Evolutionary conservation across 1,140 invertebrate genomes (phyloP), one percentile per base, ranked within the genome.

Genomic region (Rhopalosiphum padi): DNA sequence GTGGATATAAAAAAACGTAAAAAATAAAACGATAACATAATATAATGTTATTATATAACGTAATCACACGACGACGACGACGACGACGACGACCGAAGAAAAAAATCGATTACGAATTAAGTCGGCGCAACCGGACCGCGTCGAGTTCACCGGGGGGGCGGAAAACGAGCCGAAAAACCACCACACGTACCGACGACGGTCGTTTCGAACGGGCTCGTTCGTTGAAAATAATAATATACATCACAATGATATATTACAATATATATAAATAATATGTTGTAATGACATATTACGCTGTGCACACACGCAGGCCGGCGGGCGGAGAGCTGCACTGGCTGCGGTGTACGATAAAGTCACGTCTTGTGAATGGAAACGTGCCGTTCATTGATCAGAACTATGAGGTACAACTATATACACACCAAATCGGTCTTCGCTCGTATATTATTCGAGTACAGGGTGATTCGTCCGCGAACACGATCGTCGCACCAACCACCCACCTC

Each of bases 321-420:
- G 22, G 23, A 41, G 9, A 25, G 37, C 2, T 41, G 41, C 37
- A 25, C 6, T 22, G 37, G 37, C 82, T 25, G 23, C 85, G 25
- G 37, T 43, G 23, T 43, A 46, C 41, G 41, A 35, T 8, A n/a
- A 86, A 25, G 85, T 86, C 85, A 46, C 85, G 85, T 86, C 37
- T 46, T 46, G 41, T 86, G 85, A 86, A 86, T 86, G 85, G 30
- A 86, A 86, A 86, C 85, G 85, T 86, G 85, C 41, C 41, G 85
- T 86, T 8, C 85, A 86, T 86, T 86, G 85, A 86, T 25, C 85
- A n/a, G 25, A 30, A n/a, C 2, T 43, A 7, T 4, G 41, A 41
- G 41, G 41, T 41, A 41, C 41, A 18, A 4, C 77, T 37, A 5
- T 46, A 46, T 0, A 7, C n/a, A 37, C n/a, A 37, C 77, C n/a